A percentile compares a stretch with the other conserved stretches of the same genome.
phyloP scores from a whole-genome alignment of 2,888 invertebrate species.

The Tenthredo notha region DNA sequence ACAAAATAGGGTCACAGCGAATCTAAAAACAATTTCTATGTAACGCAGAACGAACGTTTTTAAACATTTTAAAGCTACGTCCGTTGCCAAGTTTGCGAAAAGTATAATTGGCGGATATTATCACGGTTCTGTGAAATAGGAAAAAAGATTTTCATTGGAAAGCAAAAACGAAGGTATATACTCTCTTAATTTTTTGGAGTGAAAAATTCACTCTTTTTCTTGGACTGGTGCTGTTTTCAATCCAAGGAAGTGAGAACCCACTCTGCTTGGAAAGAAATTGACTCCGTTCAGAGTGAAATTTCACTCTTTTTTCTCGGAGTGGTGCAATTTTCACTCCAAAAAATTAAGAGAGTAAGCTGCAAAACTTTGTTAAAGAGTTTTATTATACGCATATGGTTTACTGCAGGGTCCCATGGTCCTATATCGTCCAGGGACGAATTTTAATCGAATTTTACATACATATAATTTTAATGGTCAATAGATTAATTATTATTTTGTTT shows the following conservation, averaged over 20 bases:
- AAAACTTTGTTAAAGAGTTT: background rate
- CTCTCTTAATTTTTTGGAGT: no score
- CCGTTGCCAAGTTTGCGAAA: slow-evolving; percentile 23
- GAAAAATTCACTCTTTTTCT: no score
- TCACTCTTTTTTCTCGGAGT: no score
- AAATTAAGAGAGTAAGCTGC: no score
- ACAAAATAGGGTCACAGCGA: background rate
- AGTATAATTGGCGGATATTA: background rate
- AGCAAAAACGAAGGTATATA: background rate
- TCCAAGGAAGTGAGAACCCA: no score
- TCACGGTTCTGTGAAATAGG: background rate
- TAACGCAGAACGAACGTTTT: background rate
- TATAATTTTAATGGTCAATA: background rate
- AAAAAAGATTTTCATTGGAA: background rate
- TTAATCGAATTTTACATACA: background rate
- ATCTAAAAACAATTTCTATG: background rate
- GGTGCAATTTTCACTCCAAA: no score
- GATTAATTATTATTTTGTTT: background rate
- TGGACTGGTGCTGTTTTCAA: no score
- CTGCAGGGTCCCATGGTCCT: background rate
- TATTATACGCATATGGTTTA: background rate
- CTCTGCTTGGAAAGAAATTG: no score
- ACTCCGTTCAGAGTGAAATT: no score
- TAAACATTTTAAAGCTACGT: background rate
- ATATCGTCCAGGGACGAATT: background rate